Conservation (phyloP, 2,113 vertebrate species). For the Hemicordylus capensis region DNA sequence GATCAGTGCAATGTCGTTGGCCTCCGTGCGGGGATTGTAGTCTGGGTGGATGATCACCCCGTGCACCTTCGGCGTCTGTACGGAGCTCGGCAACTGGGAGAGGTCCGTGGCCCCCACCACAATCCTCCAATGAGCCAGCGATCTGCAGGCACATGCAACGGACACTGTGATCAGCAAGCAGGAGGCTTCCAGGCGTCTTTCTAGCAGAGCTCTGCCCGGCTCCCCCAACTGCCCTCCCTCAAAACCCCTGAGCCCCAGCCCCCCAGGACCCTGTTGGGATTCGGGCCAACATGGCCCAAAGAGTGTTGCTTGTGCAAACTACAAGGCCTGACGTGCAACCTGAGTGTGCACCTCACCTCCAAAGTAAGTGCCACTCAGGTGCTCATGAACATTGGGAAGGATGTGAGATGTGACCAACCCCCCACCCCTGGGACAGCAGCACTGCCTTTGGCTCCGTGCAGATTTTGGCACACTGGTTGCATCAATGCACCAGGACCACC, state of each 20-base stretch:
- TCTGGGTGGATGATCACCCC: conserved; percentile 21
- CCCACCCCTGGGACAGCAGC: no score
- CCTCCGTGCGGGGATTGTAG: conserved; percentile 28
- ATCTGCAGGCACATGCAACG: background rate
- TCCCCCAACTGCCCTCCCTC: background rate
- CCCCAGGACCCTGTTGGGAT: no score
- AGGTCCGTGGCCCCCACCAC: conserved; percentile 30
- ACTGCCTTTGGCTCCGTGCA: no score
- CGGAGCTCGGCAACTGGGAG: background rate
- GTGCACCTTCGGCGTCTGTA: background rate
- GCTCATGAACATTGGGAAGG: no score
- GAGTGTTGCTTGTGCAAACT: background rate
- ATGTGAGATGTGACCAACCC: no score
- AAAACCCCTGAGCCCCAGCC: background rate
- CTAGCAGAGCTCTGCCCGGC: no score
- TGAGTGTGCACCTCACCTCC: background rate
- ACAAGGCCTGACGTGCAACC: background rate
- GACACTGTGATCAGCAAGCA: fast-evolving
- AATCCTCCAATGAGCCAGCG: conserved; percentile 20
- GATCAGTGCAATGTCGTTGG: conserved; percentile 46
- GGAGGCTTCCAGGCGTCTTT: background rate
- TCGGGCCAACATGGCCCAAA: background rate
- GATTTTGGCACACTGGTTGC: no score
- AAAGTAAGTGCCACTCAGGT: no score
- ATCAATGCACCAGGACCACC: no score